Percentiles rank a stretch among this genome's conserved stretches.
phyloP scores from a whole-genome alignment of 2,113 vertebrate species.

The Tor tambroides region DNA sequence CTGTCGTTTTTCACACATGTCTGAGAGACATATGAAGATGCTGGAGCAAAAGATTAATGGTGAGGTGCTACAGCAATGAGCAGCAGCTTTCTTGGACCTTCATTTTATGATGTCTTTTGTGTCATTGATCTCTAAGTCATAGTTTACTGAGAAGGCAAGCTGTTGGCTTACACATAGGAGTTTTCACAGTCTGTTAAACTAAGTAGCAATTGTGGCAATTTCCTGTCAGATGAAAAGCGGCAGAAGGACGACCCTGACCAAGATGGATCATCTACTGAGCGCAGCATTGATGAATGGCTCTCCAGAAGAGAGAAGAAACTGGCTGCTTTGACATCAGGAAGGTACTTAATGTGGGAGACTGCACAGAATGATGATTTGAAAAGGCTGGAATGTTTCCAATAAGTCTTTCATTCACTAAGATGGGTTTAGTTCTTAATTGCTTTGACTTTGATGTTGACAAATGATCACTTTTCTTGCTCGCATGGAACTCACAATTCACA shows the following conservation, averaged over 20 bases:
- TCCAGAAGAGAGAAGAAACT: slow-evolving; percentile 82
- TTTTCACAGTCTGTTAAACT: neutral
- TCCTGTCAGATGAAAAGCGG: slow-evolving; percentile 78
- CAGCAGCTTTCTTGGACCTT: neutral
- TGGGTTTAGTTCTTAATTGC: neutral
- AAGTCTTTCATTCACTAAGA: neutral
- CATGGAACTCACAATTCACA: neutral
- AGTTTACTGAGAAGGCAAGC: neutral
- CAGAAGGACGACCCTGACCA: slow-evolving; percentile 70
- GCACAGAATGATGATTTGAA: slow-evolving; percentile 37
- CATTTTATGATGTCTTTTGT: neutral
- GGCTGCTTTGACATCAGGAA: slow-evolving; percentile 72
- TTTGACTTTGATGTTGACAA: slow-evolving; percentile 2
- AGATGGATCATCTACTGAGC: slow-evolving; percentile 59
- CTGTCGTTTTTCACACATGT: slow-evolving; percentile 96
- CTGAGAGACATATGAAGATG: slow-evolving; percentile 81
- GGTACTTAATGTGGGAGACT: slow-evolving; percentile 69
- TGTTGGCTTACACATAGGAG: neutral
- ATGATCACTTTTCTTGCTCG: neutral
- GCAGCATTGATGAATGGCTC: slow-evolving; percentile 86
- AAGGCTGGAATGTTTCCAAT: neutral
- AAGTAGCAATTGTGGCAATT: slow-evolving; percentile 7
- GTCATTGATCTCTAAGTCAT: neutral
- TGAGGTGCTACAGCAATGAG: slow-evolving; percentile 59
- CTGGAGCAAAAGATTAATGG: slow-evolving; percentile 85